phyloP scores from a whole-genome alignment of 2,888 invertebrate species.

The Drosophila neotestacea region DNA sequence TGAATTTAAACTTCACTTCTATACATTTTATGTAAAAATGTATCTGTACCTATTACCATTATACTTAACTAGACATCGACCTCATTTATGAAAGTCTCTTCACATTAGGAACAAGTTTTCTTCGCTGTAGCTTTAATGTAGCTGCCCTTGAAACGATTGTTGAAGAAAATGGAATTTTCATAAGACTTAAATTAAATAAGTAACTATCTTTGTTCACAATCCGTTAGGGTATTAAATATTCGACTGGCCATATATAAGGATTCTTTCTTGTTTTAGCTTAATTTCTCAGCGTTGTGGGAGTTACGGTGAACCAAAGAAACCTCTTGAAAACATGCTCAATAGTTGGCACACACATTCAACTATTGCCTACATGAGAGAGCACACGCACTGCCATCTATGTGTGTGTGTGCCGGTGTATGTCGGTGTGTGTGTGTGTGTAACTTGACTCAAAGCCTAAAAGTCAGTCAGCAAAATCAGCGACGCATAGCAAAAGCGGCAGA shows the following conservation, averaged over 20 bases:
- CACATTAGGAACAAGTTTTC: too few relatives aligned
- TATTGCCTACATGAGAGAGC: constrained; percentile 65
- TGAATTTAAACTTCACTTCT: too few relatives aligned
- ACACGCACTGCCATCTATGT: constrained; percentile 34
- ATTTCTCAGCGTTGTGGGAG: constrained; percentile 60
- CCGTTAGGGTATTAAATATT: constrained; percentile 2
- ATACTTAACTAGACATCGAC: too few relatives aligned
- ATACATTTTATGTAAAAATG: too few relatives aligned
- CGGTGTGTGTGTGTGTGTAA: constrained; percentile 38
- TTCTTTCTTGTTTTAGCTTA: constrained; percentile 58
- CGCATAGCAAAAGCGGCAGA: constrained; percentile 73
- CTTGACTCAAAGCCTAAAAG: constrained; percentile 77
- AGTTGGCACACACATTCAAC: constrained; percentile 38
- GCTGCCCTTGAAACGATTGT: too few relatives aligned
- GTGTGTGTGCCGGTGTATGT: constrained; percentile 15
- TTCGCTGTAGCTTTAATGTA: too few relatives aligned
- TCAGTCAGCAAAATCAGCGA: constrained; percentile 78
- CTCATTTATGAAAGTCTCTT: too few relatives aligned
- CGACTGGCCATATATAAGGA: neutral
- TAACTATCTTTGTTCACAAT: too few relatives aligned
- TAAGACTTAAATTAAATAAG: too few relatives aligned
- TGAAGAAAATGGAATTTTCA: too few relatives aligned
- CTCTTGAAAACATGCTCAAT: constrained; percentile 76
- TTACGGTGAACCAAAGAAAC: constrained; percentile 51
- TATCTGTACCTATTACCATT: too few relatives aligned